Evolutionary conservation across 2,113 vertebrate species (phyloP).

Genomic region (Proterorhinus semilunaris): DNA sequence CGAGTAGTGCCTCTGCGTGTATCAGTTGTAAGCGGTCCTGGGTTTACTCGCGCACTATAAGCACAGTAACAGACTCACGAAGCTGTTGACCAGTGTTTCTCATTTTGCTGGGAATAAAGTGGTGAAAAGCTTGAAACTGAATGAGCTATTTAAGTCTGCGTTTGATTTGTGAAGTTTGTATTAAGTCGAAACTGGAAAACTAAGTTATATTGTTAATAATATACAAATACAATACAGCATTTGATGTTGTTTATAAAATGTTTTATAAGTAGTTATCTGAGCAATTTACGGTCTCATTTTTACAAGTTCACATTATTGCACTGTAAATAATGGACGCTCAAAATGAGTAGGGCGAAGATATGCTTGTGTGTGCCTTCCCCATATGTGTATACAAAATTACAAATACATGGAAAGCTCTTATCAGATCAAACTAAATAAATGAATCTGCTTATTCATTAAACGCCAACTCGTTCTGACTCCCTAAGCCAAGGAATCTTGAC

Average conservation of each 20-base stretch:
- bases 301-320: no score
- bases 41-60: conserved; percentile 42
- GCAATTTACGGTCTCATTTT: no score
- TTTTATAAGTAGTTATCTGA: neutral
- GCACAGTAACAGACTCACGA: neutral
- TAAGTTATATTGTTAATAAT: neutral
- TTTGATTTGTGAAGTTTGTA: conserved; percentile 9
- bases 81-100: conserved; percentile 31
- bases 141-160: conserved; percentile 19
- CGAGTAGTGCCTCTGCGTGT: conserved; percentile 43
- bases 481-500: no score
- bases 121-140: conserved; percentile 37
- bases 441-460: no score
- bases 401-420: no score
- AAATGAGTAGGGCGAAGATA: no score
- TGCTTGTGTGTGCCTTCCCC: no score
- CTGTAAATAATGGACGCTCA: no score
- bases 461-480: no score
- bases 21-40: conserved; percentile 34
- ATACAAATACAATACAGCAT: neutral
- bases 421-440: no score
- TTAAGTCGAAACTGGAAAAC: conserved; percentile 25
- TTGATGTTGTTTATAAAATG: conserved; percentile 38
- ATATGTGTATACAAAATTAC: no score
- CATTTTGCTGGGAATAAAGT: conserved; percentile 15